Conservation (phyloP, 2,797 vertebrate genomes). For the Urosaurus nigricauda region DNA sequence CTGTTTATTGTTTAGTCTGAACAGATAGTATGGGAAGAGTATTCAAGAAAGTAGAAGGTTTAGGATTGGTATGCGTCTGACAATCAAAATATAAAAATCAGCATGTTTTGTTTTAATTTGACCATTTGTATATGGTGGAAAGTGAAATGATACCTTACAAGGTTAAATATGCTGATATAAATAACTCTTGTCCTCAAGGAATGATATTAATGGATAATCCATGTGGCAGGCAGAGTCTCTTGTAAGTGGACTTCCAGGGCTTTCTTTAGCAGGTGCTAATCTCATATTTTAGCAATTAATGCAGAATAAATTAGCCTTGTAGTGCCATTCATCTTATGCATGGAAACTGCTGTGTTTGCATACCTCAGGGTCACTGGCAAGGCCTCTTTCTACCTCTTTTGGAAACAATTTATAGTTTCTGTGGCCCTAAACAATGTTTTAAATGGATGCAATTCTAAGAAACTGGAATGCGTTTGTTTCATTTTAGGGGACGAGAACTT, state of each 20-base stretch:
- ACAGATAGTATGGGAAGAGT: background rate
- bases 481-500: background rate
- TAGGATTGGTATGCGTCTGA: too few relatives aligned
- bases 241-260: too few relatives aligned
- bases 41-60: background rate
- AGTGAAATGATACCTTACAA: too few relatives aligned
- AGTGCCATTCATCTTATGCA: too few relatives aligned
- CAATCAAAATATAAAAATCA: too few relatives aligned
- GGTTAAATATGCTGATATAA: background rate
- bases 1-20: too few relatives aligned
- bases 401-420: background rate
- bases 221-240: background rate
- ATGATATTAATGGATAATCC: background rate
- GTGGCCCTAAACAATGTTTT: background rate
- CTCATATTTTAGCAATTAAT: background rate
- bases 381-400: background rate
- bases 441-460: too few relatives aligned
- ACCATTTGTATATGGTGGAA: too few relatives aligned
- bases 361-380: background rate
- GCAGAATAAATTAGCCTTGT: background rate
- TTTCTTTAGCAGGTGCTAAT: constrained; percentile 10
- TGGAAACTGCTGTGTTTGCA: background rate
- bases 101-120: fast-evolving
- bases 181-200: too few relatives aligned
- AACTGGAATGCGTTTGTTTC: background rate